Evolutionary conservation across 2,888 invertebrate species (phyloP).

Genomic region (Himalopsyche japonica): DNA sequence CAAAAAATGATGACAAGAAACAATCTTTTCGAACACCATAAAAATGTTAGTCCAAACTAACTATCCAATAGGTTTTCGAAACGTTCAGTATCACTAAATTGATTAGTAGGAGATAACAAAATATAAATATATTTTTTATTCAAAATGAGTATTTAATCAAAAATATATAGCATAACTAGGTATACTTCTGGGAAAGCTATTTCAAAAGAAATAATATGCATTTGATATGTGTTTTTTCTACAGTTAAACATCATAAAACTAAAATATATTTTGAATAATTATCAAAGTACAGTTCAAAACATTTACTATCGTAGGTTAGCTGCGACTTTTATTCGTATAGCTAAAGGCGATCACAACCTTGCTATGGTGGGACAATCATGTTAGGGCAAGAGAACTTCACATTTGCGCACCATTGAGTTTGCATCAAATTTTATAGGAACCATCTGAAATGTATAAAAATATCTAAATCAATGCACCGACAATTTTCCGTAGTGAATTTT

Average conservation of each 20-base stretch:
- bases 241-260: not conserved
- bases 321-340: not conserved
- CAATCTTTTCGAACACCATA: not conserved
- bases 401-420: not conserved
- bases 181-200: not conserved
- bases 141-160: not conserved
- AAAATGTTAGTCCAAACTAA: not conserved
- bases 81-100: not conserved
- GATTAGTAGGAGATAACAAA: not conserved
- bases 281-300: not conserved
- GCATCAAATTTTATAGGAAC: conserved; percentile 9
- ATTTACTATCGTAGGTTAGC: not conserved
- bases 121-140: not conserved
- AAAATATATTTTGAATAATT: not conserved
- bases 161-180: not conserved
- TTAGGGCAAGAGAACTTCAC: not conserved
- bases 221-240: not conserved
- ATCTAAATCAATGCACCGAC: not conserved
- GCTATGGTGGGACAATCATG: not conserved
- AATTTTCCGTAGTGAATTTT: too few relatives aligned
- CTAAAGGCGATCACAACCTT: not conserved
- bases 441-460: conserved; percentile 7
- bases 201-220: not conserved
- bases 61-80: not conserved
- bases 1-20: not conserved